A percentile compares a stretch with the other conserved stretches of the same genome.
These are phyloP conservation scores for Fragum sueziense DNA, from an alignment of 2,888 invertebrate genomes.

Conservation along the genomic window DNA sequence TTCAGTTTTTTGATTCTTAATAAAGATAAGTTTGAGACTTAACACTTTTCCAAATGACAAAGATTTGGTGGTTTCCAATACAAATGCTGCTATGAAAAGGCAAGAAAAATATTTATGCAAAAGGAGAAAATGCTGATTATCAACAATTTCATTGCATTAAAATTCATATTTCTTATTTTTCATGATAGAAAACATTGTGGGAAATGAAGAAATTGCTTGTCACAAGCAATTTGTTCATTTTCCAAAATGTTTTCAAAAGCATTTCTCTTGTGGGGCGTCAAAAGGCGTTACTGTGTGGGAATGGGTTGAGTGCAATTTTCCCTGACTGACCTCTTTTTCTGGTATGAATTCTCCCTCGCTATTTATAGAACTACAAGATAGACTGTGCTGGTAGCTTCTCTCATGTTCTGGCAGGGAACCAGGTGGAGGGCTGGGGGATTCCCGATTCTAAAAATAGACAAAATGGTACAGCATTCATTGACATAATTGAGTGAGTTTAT, in stretches of 20 bases:
- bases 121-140: no score
- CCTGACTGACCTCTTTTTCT: conserved; percentile 52
- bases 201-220: background rate
- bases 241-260: background rate
- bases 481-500: no score
- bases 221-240: background rate
- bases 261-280: background rate
- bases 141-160: no score
- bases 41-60: no score
- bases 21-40: no score
- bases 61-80: no score
- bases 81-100: no score
- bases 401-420: conserved; percentile 73
- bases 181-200: conserved; percentile 1
- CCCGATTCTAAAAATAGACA: conserved; percentile 60
- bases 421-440: conserved; percentile 77
- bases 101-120: no score
- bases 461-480: no score
- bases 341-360: conserved; percentile 71
- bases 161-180: background rate
- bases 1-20: no score
- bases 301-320: no score
- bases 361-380: conserved; percentile 64
- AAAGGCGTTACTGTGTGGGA: no score
- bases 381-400: conserved; percentile 60